These are phyloP conservation scores for Masnerella sp. DNA, from an alignment of 2,888 invertebrate species.

Conservation along the genomic window DNA sequence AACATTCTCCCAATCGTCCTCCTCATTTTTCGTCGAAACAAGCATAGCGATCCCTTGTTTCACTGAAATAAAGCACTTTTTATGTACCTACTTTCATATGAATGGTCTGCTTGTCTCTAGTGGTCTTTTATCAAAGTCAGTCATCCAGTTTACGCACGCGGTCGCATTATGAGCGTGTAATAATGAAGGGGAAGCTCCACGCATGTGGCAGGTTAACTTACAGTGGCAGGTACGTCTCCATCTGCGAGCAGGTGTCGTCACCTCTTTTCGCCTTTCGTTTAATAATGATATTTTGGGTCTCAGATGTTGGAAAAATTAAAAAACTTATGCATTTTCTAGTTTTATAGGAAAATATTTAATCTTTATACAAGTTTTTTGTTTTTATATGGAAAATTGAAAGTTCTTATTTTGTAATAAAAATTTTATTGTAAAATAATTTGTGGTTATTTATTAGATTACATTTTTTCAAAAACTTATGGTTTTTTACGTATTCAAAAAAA, in stretches of 20 bases:
- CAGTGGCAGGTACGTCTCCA: conserved; percentile 56
- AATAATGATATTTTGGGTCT: too few species aligned
- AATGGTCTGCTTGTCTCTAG: conserved; percentile 18
- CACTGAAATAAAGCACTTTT: conserved; percentile 2
- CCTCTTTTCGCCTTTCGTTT: conserved; percentile 53
- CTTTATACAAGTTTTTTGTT: too few species aligned
- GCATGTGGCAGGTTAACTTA: conserved; percentile 57
- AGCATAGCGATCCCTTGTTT: neutral
- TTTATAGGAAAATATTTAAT: too few species aligned
- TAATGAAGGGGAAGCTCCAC: conserved; percentile 56
- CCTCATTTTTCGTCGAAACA: neutral
- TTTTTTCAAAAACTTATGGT: too few species aligned
- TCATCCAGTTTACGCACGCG: conserved; percentile 52
- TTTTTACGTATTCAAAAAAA: too few species aligned
- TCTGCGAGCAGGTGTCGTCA: conserved; percentile 55
- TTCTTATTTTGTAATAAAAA: too few species aligned
- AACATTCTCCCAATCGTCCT: too few species aligned
- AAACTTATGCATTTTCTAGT: too few species aligned
- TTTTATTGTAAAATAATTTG: too few species aligned
- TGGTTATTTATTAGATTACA: too few species aligned
- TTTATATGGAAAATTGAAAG: too few species aligned
- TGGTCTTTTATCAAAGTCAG: conserved; percentile 47
- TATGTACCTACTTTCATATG: neutral
- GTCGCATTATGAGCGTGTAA: conserved; percentile 52
- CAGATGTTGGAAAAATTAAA: too few species aligned